Conservation (phyloP, 2,888 invertebrate species). For the Volucella inanis region DNA sequence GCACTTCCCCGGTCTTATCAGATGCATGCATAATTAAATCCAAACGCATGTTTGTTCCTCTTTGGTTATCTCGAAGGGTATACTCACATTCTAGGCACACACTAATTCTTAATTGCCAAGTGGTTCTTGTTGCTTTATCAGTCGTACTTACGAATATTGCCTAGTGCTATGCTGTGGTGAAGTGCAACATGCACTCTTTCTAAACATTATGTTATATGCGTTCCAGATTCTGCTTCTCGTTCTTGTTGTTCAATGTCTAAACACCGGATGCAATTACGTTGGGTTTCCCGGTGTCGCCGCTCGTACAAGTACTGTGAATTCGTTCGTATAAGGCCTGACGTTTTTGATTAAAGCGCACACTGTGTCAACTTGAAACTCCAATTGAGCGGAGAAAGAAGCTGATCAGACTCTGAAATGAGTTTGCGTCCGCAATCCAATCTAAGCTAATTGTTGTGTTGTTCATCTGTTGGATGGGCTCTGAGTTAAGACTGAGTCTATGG, state of each 20-base stretch:
- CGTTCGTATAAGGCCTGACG: slow-evolving; percentile 7
- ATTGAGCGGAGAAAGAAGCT: slow-evolving; percentile 57
- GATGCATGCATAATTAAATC: slow-evolving; percentile 75
- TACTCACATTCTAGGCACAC: slow-evolving; percentile 47
- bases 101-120: slow-evolving; percentile 71
- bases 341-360: slow-evolving; percentile 52
- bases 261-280: slow-evolving; percentile 68
- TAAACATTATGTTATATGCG: slow-evolving; percentile 46
- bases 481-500: slow-evolving; percentile 36
- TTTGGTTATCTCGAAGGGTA: slow-evolving; percentile 57
- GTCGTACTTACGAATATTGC: slow-evolving; percentile 21
- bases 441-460: slow-evolving; percentile 52
- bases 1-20: slow-evolving; percentile 70
- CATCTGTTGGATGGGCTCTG: slow-evolving; percentile 11
- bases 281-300: slow-evolving; percentile 32
- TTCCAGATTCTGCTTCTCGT: slow-evolving; percentile 54
- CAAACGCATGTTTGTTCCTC: slow-evolving; percentile 70
- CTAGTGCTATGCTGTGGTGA: too few species aligned
- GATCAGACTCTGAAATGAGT: slow-evolving; percentile 69
- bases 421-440: slow-evolving; percentile 71
- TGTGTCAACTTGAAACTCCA: slow-evolving; percentile 68
- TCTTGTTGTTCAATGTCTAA: slow-evolving; percentile 51
- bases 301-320: background rate
- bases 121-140: slow-evolving; percentile 64
- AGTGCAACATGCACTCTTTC: slow-evolving; percentile 47